phyloP scores from a whole-genome alignment of 2,113 vertebrate genomes.

The Rhadina sibilatrix region DNA sequence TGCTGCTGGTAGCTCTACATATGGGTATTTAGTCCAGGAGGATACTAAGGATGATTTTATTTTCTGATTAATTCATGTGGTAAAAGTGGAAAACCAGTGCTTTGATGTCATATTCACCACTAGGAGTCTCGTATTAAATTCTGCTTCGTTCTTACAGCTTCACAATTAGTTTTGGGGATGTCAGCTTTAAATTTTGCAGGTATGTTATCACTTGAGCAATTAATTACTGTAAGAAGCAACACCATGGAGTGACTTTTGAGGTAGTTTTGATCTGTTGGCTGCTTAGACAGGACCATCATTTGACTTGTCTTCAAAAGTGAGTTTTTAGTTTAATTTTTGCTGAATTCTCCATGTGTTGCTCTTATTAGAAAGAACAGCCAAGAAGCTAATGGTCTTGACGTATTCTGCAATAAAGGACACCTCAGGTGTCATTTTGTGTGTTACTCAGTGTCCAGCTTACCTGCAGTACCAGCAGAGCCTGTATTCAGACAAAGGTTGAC shows the following conservation, averaged over 20 bases:
- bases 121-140: rapidly evolving
- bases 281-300: not conserved
- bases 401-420: not conserved
- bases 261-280: not conserved
- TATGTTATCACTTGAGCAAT: not conserved
- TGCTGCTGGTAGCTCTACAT: not conserved
- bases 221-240: not conserved
- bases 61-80: not conserved
- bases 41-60: not conserved
- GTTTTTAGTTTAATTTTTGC: not conserved
- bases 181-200: not conserved
- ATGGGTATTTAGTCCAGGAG: not conserved
- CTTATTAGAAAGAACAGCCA: not conserved
- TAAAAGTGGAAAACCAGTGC: not conserved
- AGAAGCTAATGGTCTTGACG: not conserved
- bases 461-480: not conserved
- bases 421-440: not conserved
- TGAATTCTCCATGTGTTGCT: not conserved
- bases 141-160: not conserved
- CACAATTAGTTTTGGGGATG: not conserved
- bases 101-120: rapidly evolving
- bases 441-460: not conserved
- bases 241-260: not conserved
- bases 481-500: rapidly evolving
- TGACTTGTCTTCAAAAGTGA: not conserved